These are phyloP conservation scores for Acrossocheilus wenchowensis DNA, from an alignment of 2,797 vertebrate genomes.

Conservation along the genomic window DNA sequence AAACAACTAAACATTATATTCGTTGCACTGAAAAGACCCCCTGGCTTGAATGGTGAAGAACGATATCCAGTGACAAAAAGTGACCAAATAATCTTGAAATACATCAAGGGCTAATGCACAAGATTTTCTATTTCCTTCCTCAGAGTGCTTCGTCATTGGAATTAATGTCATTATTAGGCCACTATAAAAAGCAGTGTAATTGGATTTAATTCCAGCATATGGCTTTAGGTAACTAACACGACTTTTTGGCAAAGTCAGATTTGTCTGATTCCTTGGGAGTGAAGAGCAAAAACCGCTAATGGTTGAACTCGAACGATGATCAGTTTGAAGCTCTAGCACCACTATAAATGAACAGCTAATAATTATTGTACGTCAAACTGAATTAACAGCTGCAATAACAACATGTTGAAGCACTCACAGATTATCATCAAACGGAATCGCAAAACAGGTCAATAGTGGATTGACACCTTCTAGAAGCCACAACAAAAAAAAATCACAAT, in stretches of 20 bases:
- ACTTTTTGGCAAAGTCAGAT: conserved; percentile 39
- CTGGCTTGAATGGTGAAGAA: conserved; percentile 5
- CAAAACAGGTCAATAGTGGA: conserved; percentile 48
- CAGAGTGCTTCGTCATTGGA: conserved; percentile 24
- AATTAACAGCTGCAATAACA: conserved; percentile 49
- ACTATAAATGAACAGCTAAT: conserved; percentile 54
- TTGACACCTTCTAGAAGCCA: conserved; percentile 50
- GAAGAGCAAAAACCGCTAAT: conserved; percentile 21
- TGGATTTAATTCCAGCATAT: conserved; percentile 52
- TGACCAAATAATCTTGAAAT: conserved; percentile 36
- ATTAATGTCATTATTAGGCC: conserved; percentile 49
- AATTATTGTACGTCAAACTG: conserved; percentile 48
- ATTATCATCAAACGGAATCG: conserved; percentile 47
- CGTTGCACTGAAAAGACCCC: conserved; percentile 3
- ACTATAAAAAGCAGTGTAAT: conserved; percentile 56
- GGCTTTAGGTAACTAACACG: conserved; percentile 59
- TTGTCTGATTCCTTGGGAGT: conserved; percentile 18
- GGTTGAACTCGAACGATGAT: background rate
- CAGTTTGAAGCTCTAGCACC: conserved; percentile 55
- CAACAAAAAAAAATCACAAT: conserved; percentile 47
- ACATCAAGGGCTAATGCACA: conserved; percentile 45
- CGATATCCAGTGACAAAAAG: conserved; percentile 10
- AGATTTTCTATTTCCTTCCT: conserved; percentile 30
- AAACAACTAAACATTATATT: background rate
- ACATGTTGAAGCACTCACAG: conserved; percentile 54